Percentiles rank a stretch among this genome's conserved stretches.
Evolutionary conservation across 1,140 invertebrate species (phyloP).

Genomic region (Goniozus legneri): DNA sequence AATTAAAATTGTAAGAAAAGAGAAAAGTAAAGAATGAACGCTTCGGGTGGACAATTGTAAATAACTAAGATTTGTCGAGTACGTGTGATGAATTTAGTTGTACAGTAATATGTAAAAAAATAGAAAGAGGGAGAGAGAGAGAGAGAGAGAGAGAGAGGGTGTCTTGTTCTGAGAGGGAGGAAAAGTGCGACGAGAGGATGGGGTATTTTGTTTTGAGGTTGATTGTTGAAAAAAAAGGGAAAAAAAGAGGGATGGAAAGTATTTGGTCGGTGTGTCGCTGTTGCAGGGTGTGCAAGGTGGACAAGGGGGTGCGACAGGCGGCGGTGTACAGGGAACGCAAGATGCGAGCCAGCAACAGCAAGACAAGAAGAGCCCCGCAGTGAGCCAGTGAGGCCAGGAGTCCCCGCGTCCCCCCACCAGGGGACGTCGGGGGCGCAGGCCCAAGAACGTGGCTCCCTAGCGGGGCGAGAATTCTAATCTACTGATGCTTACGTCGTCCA

Average conservation of each 20-base stretch:
- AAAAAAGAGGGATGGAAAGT: too few relatives aligned
- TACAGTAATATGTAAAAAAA: too few relatives aligned
- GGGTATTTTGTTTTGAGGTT: too few relatives aligned
- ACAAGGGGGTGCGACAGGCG: constrained; percentile 52
- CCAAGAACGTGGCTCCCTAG: constrained; percentile 56
- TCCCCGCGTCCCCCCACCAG: constrained; percentile 55
- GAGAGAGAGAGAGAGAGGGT: constrained; percentile 51
- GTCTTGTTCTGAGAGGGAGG: too few relatives aligned
- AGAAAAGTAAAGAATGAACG: too few relatives aligned
- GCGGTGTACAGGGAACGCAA: constrained; percentile 57
- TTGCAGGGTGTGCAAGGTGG: constrained; percentile 48
- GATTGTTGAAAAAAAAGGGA: too few relatives aligned
- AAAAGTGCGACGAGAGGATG: too few relatives aligned
- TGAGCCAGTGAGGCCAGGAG: constrained; percentile 67
- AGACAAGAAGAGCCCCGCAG: constrained; percentile 77
- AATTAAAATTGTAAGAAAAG: too few relatives aligned
- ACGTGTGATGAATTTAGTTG: too few relatives aligned
- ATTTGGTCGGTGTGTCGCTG: constrained; percentile 29
- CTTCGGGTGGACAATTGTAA: too few relatives aligned
- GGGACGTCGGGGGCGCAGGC: constrained; percentile 56
- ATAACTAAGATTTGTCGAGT: too few relatives aligned
- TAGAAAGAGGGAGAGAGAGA: constrained; percentile 46
- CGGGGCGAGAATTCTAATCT: constrained; percentile 50
- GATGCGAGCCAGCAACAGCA: constrained; percentile 66
- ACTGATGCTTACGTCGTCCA: too few relatives aligned